These are phyloP conservation scores for Blennius ocellaris DNA, from an alignment of 2,113 vertebrate genomes.

Conservation along the genomic window DNA sequence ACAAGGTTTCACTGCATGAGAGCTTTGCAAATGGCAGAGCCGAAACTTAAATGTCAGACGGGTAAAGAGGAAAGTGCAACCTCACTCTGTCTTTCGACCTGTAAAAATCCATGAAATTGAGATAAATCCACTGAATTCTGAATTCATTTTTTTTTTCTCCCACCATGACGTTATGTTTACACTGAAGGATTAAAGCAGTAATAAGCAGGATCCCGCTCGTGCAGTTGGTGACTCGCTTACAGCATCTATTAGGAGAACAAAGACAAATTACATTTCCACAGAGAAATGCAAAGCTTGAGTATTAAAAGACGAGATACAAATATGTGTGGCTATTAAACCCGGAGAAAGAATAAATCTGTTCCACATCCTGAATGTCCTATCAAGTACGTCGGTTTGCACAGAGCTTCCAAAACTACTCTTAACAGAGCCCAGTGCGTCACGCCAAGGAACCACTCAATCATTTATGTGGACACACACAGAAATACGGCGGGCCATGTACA, in stretches of 20 bases:
- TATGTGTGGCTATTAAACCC: slow-evolving; percentile 12
- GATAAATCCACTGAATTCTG: slow-evolving; percentile 3
- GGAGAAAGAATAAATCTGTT: slow-evolving; percentile 13
- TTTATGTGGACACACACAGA: slow-evolving; percentile 55
- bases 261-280: slow-evolving; percentile 6
- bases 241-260: background rate
- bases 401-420: slow-evolving; percentile 36
- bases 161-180: background rate
- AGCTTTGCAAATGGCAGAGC: background rate
- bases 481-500: slow-evolving; percentile 30
- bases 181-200: background rate
- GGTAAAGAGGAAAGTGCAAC: background rate
- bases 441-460: slow-evolving; percentile 62
- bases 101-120: background rate
- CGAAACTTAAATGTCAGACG: background rate
- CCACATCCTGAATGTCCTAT: slow-evolving; percentile 18
- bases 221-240: background rate
- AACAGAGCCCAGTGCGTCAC: slow-evolving; percentile 43
- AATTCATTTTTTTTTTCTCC: background rate
- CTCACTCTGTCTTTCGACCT: background rate
- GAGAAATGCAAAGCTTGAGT: slow-evolving; percentile 5
- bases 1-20: too few relatives aligned
- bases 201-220: background rate
- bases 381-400: slow-evolving; percentile 13
- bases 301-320: background rate